Percentiles rank a stretch among this genome's conserved stretches.
Evolutionary conservation across 30 jellyfish, hydroid and myxozoan species (phyloP).

Genomic region (Rhopilema esculentum): DNA sequence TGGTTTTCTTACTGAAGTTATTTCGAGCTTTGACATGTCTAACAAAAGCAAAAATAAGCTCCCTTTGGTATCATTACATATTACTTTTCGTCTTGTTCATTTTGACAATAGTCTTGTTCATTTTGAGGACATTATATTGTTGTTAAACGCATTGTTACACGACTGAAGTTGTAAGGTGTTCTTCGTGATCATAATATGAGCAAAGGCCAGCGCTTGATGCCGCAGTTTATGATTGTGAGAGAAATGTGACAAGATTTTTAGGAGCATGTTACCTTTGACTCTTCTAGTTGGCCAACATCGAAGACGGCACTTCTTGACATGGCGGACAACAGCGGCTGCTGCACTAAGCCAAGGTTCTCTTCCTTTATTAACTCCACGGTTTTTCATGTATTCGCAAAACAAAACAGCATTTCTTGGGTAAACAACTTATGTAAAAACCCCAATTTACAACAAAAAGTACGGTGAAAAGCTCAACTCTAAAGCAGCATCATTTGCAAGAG

Average conservation of each 20-base stretch:
- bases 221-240: too few species aligned
- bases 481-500: slow-evolving; percentile 22
- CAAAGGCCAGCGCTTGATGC: too few species aligned
- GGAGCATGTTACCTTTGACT: slow-evolving; percentile 12
- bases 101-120: too few species aligned
- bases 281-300: slow-evolving; percentile 25
- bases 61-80: background rate
- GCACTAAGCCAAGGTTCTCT: slow-evolving; percentile 20
- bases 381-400: slow-evolving; percentile 36
- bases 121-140: background rate
- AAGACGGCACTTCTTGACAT: slow-evolving; percentile 50
- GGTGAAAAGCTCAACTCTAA: background rate
- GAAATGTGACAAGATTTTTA: too few species aligned
- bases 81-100: background rate
- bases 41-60: too few species aligned
- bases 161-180: too few species aligned
- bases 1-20: too few species aligned
- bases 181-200: too few species aligned
- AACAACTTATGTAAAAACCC: background rate
- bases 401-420: background rate
- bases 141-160: background rate
- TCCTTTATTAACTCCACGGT: slow-evolving; percentile 52
- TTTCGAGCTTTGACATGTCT: too few species aligned
- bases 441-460: background rate
- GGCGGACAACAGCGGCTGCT: slow-evolving; percentile 60